Conservation (phyloP, 1,140 invertebrate genomes). For the Magallana ariakensis region DNA sequence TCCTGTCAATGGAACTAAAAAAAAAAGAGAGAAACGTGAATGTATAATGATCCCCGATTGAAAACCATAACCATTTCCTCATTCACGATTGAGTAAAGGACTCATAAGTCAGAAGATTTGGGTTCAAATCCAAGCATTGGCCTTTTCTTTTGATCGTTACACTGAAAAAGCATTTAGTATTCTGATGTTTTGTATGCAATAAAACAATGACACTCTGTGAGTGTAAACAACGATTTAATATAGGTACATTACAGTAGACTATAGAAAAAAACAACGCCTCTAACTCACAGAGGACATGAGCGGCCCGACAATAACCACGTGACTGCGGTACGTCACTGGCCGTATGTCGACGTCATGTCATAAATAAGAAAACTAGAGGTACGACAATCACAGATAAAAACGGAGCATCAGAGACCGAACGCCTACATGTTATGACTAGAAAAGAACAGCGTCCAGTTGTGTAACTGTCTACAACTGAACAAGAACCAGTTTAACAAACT, state of each 20-base stretch:
- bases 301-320: not conserved
- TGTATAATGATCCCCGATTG: too few relatives aligned
- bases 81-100: too few relatives aligned
- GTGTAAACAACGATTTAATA: conserved; percentile 28
- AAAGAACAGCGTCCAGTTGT: not conserved
- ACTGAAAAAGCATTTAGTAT: too few relatives aligned
- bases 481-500: not conserved
- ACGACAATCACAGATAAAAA: conserved; percentile 12
- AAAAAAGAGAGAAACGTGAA: too few relatives aligned
- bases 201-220: not conserved
- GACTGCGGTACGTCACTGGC: not conserved
- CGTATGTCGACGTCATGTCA: not conserved
- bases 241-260: conserved; percentile 14
- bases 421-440: not conserved
- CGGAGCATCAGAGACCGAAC: not conserved
- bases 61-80: too few relatives aligned
- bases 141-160: too few relatives aligned
- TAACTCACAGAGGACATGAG: not conserved
- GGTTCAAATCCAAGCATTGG: too few relatives aligned
- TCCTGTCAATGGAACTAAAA: too few relatives aligned
- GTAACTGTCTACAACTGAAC: not conserved
- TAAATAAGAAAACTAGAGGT: not conserved
- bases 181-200: not conserved
- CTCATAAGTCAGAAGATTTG: too few relatives aligned
- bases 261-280: conserved; percentile 8